A percentile compares a stretch with the other conserved stretches of the same genome.
Evolutionary conservation across 2,888 invertebrate genomes (phyloP).

Genomic region (Alloscopus bannaensis): DNA sequence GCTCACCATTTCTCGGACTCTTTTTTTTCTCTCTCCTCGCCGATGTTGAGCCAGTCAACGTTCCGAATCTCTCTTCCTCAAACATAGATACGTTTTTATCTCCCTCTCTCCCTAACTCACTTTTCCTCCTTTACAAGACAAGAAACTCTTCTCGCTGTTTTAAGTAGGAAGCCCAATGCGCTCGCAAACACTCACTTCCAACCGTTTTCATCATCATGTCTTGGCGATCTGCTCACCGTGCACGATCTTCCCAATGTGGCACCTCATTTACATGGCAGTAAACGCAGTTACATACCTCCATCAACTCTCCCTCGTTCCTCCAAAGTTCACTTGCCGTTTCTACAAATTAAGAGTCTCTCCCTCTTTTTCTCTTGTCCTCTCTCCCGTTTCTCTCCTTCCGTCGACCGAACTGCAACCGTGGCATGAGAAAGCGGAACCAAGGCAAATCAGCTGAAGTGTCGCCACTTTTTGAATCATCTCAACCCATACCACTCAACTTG

Average conservation of each 20-base stretch:
- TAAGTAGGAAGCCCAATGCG: too few species aligned
- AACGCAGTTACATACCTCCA: too few species aligned
- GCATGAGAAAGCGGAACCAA: slow-evolving; percentile 21
- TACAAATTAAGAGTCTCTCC: slow-evolving; percentile 32
- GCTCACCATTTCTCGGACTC: background rate
- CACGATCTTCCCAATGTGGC: slow-evolving; percentile 35
- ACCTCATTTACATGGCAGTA: slow-evolving; percentile 50
- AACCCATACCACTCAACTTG: too few species aligned
- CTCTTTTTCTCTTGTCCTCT: slow-evolving; percentile 5
- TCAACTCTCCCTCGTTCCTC: too few species aligned
- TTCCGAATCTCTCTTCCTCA: too few species aligned
- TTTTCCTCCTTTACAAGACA: slow-evolving; percentile 2
- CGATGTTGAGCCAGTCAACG: background rate
- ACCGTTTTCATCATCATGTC: slow-evolving; percentile 28
- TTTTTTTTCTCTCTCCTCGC: slow-evolving; percentile 26
- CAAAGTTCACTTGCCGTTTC: slow-evolving; percentile 30
- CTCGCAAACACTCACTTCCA: too few species aligned
- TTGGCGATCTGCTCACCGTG: slow-evolving; percentile 16
- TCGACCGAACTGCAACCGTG: too few species aligned
- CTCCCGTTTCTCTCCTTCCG: slow-evolving; percentile 14
- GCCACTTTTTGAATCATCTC: too few species aligned
- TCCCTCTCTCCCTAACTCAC: background rate
- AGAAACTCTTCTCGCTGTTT: too few species aligned
- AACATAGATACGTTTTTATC: too few species aligned
- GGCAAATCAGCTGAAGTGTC: slow-evolving; percentile 61